Percentiles rank a stretch among this genome's conserved stretches.
These are phyloP conservation scores for Macaca mulatta DNA, from an alignment of 2,113 vertebrate genomes.

Conservation along the genomic window DNA sequence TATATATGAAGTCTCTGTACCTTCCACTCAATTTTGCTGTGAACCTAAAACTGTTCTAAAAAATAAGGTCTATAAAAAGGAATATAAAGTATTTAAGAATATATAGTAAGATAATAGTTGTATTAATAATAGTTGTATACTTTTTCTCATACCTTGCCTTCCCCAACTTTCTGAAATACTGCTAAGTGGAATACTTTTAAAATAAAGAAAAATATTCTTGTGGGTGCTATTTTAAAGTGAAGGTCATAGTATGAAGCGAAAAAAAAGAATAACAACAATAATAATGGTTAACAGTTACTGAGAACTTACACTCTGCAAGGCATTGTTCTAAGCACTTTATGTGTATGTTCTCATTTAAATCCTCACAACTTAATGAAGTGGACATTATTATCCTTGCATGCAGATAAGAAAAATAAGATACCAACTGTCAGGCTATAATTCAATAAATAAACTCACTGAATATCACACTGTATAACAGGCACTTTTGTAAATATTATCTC, in stretches of 20 bases:
- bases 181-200: not conserved
- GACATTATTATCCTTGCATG: not conserved
- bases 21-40: not conserved
- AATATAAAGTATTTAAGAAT: not conserved
- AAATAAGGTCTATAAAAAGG: not conserved
- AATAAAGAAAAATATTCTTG: not conserved
- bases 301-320: not conserved
- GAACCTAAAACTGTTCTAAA: not conserved
- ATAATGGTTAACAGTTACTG: not conserved
- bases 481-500: not conserved
- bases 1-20: not conserved
- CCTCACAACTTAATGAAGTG: not conserved
- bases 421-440: not conserved
- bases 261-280: not conserved
- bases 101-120: not conserved
- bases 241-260: not conserved
- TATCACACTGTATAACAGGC: not conserved
- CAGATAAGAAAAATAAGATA: not conserved
- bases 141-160: not conserved
- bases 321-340: not conserved
- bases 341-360: not conserved
- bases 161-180: not conserved
- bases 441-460: not conserved
- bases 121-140: not conserved
- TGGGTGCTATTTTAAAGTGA: not conserved